Percentiles rank a stretch among this genome's conserved stretches.
Evolutionary conservation across 2,888 invertebrate species (phyloP).

Genomic region (Thera britannica): DNA sequence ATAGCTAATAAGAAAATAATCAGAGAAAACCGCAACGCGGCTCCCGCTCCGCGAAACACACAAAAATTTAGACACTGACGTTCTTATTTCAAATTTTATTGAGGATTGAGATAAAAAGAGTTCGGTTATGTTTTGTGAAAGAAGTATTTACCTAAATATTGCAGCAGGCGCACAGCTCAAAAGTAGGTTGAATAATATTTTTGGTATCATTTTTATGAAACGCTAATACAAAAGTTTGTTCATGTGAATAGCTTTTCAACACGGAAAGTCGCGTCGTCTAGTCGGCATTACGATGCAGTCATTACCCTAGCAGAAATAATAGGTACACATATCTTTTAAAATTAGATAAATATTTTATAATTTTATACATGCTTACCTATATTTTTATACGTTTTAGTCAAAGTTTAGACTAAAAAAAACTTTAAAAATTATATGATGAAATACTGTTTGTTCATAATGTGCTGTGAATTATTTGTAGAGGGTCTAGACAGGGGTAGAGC

Average conservation of each 20-base stretch:
- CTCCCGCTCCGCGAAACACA: conserved; percentile 41
- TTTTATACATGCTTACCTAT: no score
- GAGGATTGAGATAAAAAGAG: conserved; percentile 16
- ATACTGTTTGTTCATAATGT: no score
- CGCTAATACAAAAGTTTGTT: conserved; percentile 31
- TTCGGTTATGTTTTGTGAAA: conserved; percentile 11
- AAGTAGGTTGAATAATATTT: conserved; percentile 16
- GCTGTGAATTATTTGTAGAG: not conserved
- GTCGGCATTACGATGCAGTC: conserved; percentile 26
- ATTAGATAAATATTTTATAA: not conserved
- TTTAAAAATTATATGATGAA: no score
- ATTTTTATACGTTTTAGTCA: no score
- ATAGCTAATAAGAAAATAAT: conserved; percentile 44
- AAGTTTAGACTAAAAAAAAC: no score
- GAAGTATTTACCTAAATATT: conserved; percentile 20
- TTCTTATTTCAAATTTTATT: conserved; percentile 51
- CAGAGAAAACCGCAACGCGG: conserved; percentile 47
- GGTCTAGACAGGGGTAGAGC: not conserved
- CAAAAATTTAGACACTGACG: conserved; percentile 60
- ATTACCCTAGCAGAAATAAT: conserved; percentile 20
- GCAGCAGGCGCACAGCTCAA: not conserved
- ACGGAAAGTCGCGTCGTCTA: conserved; percentile 36
- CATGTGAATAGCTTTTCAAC: conserved; percentile 40
- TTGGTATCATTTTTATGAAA: conserved; percentile 26
- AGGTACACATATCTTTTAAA: not conserved